These are phyloP conservation scores for Nothocercus nigrocapillus DNA, from an alignment of 2,113 vertebrate genomes.

Conservation along the genomic window DNA sequence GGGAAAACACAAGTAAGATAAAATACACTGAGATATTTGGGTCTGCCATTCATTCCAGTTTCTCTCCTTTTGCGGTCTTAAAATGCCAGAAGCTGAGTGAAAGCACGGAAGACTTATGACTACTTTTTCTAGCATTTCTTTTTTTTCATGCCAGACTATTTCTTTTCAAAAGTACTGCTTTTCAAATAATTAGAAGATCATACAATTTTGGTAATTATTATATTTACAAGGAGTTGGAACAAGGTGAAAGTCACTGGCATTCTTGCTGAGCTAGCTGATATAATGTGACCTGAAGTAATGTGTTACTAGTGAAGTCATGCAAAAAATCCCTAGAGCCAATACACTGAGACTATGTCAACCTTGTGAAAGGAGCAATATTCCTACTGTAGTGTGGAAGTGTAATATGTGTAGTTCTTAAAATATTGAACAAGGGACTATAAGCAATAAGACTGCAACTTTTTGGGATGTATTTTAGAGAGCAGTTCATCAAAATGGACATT, in stretches of 20 bases:
- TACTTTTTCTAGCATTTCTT: not conserved
- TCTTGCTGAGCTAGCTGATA: constrained; percentile 45
- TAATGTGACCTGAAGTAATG: constrained; percentile 60
- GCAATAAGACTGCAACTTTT: not conserved
- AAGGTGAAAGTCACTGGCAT: constrained; percentile 62
- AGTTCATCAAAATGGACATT: not conserved
- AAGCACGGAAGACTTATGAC: not conserved
- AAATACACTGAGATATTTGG: not conserved
- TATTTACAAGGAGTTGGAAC: constrained; percentile 26
- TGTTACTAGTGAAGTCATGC: constrained; percentile 51
- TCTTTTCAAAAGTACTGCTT: constrained; percentile 1
- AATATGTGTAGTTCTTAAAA: not conserved
- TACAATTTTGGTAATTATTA: constrained; percentile 37
- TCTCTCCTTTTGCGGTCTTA: not conserved
- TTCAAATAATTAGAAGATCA: constrained; percentile 44
- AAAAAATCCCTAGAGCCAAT: constrained; percentile 32
- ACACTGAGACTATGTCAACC: not conserved
- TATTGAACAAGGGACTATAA: not conserved
- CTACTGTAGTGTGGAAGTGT: not conserved
- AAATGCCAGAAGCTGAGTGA: not conserved
- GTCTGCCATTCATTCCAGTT: not conserved
- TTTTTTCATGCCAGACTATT: not conserved
- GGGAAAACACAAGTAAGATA: not conserved
- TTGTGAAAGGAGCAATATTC: not conserved
- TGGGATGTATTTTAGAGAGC: not conserved